A percentile compares a stretch with the other conserved stretches of the same genome.
Conservation (phyloP, 2,113 vertebrate species). For the Cyprinodon variegatus region DNA sequence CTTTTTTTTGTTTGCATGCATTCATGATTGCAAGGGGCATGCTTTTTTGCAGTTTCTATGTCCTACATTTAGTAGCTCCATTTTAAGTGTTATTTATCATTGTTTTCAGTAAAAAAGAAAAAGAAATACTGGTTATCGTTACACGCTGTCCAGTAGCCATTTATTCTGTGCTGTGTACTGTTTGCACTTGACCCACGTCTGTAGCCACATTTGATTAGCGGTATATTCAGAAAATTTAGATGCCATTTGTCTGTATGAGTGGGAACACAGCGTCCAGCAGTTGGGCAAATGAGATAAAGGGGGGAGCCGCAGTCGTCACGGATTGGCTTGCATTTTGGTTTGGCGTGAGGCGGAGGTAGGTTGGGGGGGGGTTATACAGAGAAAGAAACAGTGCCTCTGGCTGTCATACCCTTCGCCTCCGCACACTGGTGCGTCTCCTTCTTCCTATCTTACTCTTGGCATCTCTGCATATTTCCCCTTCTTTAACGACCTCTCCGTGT, state of each 20-base stretch:
- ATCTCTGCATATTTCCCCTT: slow-evolving; percentile 49
- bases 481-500: slow-evolving; percentile 53
- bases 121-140: slow-evolving; percentile 7
- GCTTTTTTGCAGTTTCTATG: background rate
- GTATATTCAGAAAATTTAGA: slow-evolving; percentile 42
- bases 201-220: slow-evolving; percentile 54
- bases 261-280: slow-evolving; percentile 54
- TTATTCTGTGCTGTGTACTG: slow-evolving; percentile 31
- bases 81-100: slow-evolving; percentile 21
- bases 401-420: slow-evolving; percentile 66
- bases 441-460: slow-evolving; percentile 44
- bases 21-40: background rate
- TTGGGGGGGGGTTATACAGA: slow-evolving; percentile 37
- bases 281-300: slow-evolving; percentile 46
- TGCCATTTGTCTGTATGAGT: slow-evolving; percentile 34
- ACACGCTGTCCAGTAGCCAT: slow-evolving; percentile 20
- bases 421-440: slow-evolving; percentile 35
- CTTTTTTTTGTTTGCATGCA: background rate
- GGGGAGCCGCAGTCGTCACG: slow-evolving; percentile 47
- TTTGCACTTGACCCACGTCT: slow-evolving; percentile 19
- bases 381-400: slow-evolving; percentile 69
- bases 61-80: slow-evolving; percentile 8
- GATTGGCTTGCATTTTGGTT: slow-evolving; percentile 64
- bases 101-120: slow-evolving; percentile 15
- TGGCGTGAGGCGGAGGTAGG: slow-evolving; percentile 13